phyloP scores from a whole-genome alignment of 1,140 invertebrate species.

The Pseudoatta argentina region DNA sequence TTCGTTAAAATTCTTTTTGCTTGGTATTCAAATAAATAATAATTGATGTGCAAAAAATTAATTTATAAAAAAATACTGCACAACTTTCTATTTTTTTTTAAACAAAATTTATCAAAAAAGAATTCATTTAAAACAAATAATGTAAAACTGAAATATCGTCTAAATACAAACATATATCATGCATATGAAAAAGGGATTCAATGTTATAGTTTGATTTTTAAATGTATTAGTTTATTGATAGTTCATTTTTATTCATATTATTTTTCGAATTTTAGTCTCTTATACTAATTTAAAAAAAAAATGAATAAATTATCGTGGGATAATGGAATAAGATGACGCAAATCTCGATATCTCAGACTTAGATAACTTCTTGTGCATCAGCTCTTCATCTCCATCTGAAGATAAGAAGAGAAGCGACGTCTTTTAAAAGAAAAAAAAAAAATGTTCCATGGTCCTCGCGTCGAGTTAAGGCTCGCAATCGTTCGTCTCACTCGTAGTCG shows the following conservation, averaged over 20 bases:
- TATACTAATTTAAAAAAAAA: too few species aligned
- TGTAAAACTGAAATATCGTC: background rate
- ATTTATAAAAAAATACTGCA: background rate
- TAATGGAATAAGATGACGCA: slow-evolving; percentile 10
- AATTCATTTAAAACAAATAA: background rate
- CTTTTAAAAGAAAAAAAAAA: background rate
- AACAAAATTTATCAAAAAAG: background rate
- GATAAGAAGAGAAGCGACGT: background rate
- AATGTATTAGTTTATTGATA: too few species aligned
- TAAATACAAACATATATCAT: background rate
- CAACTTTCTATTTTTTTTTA: background rate
- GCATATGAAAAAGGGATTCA: background rate
- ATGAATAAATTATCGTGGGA: background rate
- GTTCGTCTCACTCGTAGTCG: background rate
- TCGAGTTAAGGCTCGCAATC: slow-evolving; percentile 20
- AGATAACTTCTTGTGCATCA: background rate
- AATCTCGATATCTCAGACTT: background rate
- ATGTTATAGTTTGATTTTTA: background rate
- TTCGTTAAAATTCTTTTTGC: slow-evolving; percentile 2
- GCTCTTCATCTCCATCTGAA: background rate
- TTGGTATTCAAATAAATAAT: background rate
- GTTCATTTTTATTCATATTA: background rate
- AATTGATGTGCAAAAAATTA: background rate
- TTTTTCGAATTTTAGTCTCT: background rate
- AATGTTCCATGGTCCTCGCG: background rate